These are phyloP conservation scores for Ostrea edulis DNA, from an alignment of 1,140 invertebrate species.

Conservation along the genomic window DNA sequence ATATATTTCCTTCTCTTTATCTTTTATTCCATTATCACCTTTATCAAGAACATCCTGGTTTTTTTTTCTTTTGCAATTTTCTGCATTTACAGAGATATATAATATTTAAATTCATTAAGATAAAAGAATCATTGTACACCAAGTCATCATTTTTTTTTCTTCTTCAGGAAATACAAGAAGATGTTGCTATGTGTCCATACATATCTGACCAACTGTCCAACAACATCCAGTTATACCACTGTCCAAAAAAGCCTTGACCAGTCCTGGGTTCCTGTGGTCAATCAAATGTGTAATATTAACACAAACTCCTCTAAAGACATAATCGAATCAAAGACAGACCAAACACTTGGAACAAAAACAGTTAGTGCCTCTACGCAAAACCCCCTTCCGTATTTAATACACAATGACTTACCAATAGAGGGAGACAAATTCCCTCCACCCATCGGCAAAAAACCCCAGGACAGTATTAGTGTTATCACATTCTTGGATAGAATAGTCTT, in stretches of 20 bases:
- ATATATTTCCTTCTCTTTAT: not conserved
- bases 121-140: not conserved
- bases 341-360: not conserved
- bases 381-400: not conserved
- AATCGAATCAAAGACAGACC: slow-evolving; percentile 2
- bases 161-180: slow-evolving; percentile 61
- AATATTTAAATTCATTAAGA: not conserved
- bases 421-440: not conserved
- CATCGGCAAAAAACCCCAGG: not conserved
- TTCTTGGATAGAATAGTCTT: slow-evolving; percentile 20
- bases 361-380: not conserved
- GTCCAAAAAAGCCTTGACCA: slow-evolving; percentile 56
- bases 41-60: slow-evolving; percentile 32
- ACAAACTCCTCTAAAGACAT: slow-evolving; percentile 50
- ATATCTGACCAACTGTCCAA: slow-evolving; percentile 52
- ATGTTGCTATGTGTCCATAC: slow-evolving; percentile 61
- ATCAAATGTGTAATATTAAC: slow-evolving; percentile 59
- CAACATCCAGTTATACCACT: slow-evolving; percentile 22
- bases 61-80: not conserved
- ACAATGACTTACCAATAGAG: not conserved
- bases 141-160: slow-evolving; percentile 1
- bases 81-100: not conserved
- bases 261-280: slow-evolving; percentile 53
- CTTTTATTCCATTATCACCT: not conserved
- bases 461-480: not conserved